Conservation (phyloP, 2,113 vertebrate species). For the Struthidea cinerea region DNA sequence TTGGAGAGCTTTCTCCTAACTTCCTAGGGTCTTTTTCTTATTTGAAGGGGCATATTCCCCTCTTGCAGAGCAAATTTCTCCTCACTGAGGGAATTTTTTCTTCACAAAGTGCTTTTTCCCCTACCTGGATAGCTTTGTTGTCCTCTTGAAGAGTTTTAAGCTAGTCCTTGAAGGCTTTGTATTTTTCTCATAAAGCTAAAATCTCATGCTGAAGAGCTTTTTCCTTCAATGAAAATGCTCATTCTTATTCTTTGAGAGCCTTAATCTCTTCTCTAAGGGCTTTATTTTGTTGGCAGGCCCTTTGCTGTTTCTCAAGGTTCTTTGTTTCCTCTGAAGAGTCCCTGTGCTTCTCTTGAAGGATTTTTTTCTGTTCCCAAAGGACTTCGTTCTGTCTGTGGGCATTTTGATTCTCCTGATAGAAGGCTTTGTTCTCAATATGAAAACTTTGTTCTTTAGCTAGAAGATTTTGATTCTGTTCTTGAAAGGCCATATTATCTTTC, state of each 20-base stretch:
- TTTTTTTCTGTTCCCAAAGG: neutral
- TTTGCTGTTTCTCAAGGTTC: neutral
- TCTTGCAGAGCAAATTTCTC: slow-evolving; percentile 11
- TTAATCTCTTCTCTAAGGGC: neutral
- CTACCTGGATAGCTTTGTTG: neutral
- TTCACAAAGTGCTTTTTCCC: neutral
- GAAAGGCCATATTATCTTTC: neutral
- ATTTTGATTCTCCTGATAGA: neutral
- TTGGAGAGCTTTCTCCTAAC: neutral
- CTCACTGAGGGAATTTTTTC: neutral
- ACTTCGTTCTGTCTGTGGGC: neutral
- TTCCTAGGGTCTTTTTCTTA: neutral
- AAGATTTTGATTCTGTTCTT: neutral
- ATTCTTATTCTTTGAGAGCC: neutral
- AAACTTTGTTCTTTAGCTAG: neutral
- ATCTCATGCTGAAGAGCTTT: slow-evolving; percentile 13
- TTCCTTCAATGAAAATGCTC: neutral
- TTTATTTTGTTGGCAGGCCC: neutral
- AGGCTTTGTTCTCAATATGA: neutral
- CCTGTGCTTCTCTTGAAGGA: neutral
- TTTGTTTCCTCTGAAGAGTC: neutral
- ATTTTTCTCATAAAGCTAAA: neutral
- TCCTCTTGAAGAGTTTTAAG: neutral
- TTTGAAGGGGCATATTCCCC: neutral
- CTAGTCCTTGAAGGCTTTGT: slow-evolving; percentile 4